Percentiles rank a stretch among this genome's conserved stretches.
Evolutionary conservation across 2,797 vertebrate genomes (phyloP).

Genomic region (Cryptoblepharus egeriae): DNA sequence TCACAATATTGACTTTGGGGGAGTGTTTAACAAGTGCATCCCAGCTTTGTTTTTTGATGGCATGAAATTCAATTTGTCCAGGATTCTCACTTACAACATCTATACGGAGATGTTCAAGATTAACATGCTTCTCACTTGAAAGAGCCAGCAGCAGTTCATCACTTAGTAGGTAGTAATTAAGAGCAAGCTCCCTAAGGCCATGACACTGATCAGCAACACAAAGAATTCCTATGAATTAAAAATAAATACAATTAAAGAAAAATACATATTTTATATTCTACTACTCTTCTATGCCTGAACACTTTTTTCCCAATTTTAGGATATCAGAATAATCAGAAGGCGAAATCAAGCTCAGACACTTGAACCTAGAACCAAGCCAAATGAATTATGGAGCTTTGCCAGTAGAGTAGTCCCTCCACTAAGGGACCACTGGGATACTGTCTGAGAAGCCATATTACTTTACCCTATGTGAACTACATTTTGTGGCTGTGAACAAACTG

Average conservation of each 20-base stretch:
- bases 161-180: constrained; percentile 79
- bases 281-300: not conserved
- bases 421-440: not conserved
- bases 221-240: constrained; percentile 71
- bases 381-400: not conserved
- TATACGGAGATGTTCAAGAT: constrained; percentile 80
- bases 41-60: constrained; percentile 82
- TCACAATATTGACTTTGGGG: constrained; percentile 81
- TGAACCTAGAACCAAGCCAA: not conserved
- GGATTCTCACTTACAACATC: constrained; percentile 82
- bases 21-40: constrained; percentile 80
- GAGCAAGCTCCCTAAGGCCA: constrained; percentile 77
- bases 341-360: not conserved
- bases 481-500: not conserved
- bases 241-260: not conserved
- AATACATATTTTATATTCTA: constrained; percentile 6
- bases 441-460: not conserved
- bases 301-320: not conserved
- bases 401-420: not conserved
- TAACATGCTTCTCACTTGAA: constrained; percentile 81
- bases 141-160: constrained; percentile 80
- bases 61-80: constrained; percentile 77
- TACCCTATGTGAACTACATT: not conserved
- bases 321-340: not conserved
- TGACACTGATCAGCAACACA: constrained; percentile 81